These are phyloP conservation scores for Popillia japonica DNA, from an alignment of 1,140 invertebrate species.

Conservation along the genomic window DNA sequence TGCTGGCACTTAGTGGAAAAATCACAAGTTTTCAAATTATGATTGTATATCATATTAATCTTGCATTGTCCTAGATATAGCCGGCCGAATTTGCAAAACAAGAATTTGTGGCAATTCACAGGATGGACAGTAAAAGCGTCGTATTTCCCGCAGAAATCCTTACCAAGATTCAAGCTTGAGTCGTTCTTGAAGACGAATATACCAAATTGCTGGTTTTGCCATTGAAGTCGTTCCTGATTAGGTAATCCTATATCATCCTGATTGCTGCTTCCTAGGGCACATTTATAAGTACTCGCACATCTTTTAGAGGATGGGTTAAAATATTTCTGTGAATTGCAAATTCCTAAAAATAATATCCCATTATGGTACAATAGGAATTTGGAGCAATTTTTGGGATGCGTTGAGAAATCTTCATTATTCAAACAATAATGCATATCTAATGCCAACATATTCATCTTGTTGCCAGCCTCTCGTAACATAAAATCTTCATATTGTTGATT, in stretches of 20 bases:
- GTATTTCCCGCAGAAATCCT: background rate
- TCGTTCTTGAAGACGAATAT: background rate
- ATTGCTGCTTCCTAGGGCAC: background rate
- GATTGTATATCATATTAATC: slow-evolving; percentile 62
- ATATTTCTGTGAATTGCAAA: background rate
- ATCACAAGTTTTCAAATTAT: slow-evolving; percentile 58
- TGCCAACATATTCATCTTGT: background rate
- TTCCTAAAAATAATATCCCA: slow-evolving; percentile 11
- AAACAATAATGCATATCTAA: slow-evolving; percentile 10
- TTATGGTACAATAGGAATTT: slow-evolving; percentile 21
- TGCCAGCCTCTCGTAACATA: background rate
- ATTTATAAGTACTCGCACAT: slow-evolving; percentile 10
- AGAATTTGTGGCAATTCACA: slow-evolving; percentile 49
- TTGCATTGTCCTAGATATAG: slow-evolving; percentile 60
- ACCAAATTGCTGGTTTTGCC: slow-evolving; percentile 14
- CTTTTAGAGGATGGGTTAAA: background rate
- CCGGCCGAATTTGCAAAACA: slow-evolving; percentile 61
- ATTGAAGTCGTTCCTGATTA: background rate
- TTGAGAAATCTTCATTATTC: background rate
- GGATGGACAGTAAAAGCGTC: background rate
- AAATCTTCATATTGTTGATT: slow-evolving; percentile 21
- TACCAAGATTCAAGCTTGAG: background rate
- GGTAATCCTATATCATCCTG: background rate
- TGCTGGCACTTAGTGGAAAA: slow-evolving; percentile 38
- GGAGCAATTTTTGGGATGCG: slow-evolving; percentile 17